Conservation (phyloP, 2,888 invertebrate genomes). For the Dicroscelio sp. region DNA sequence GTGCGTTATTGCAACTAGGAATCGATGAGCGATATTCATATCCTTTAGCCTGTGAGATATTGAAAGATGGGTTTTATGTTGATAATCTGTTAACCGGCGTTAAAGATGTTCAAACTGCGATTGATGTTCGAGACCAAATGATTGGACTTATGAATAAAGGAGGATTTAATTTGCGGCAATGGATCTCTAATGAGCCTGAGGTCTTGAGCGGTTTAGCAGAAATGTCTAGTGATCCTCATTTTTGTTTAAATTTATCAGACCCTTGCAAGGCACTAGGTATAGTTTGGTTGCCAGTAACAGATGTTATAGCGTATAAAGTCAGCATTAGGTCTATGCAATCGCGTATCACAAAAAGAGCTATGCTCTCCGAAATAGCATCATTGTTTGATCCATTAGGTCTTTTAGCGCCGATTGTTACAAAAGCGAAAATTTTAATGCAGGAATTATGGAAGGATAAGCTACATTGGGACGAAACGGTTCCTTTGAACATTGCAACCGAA, state of each 20-base stretch:
- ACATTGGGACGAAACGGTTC: conserved; percentile 10
- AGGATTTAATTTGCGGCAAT: background rate
- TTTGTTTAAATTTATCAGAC: conserved; percentile 4
- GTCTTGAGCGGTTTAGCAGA: background rate
- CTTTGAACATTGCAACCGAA: conserved; percentile 41
- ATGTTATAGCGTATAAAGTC: background rate
- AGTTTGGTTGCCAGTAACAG: conserved; percentile 10
- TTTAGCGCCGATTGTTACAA: conserved; percentile 51
- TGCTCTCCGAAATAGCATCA: background rate
- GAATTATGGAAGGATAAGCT: background rate
- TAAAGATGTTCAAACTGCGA: background rate
- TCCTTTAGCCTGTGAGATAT: background rate
- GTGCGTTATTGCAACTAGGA: background rate
- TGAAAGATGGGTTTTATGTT: background rate
- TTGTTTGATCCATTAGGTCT: conserved; percentile 63
- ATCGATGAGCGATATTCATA: background rate
- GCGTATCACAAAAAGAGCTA: background rate
- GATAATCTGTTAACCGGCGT: conserved; percentile 1
- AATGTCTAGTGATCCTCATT: background rate
- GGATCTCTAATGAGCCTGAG: background rate
- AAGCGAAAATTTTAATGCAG: background rate
- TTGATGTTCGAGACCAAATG: background rate
- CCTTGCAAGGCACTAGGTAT: conserved; percentile 11
- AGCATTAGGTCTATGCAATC: too few species aligned
- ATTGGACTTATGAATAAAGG: background rate